A percentile compares a stretch with the other conserved stretches of the same genome.
These are phyloP conservation scores for Lasioglossum marginatum DNA, from an alignment of 2,888 invertebrate genomes.

Conservation along the genomic window DNA sequence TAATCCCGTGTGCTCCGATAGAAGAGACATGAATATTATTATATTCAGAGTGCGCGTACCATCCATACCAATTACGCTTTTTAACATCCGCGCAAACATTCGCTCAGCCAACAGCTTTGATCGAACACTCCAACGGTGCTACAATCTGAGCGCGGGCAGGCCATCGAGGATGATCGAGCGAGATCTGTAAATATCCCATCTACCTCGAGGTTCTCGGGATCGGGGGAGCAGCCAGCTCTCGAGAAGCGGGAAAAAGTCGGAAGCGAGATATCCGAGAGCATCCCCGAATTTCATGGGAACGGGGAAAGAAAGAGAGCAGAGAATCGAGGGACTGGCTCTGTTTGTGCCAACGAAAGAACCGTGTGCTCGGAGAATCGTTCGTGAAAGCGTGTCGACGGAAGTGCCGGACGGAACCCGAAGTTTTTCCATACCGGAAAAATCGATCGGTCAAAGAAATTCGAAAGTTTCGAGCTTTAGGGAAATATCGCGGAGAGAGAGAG, in stretches of 20 bases:
- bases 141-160: neutral
- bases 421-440: constrained; percentile 43
- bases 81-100: neutral
- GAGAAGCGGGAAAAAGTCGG: neutral
- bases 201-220: neutral
- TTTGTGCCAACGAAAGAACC: constrained; percentile 42
- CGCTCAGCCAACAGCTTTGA: neutral
- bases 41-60: neutral
- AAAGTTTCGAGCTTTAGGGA: constrained; percentile 48
- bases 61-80: neutral
- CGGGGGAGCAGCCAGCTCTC: neutral
- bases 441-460: constrained; percentile 58
- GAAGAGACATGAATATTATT: neutral
- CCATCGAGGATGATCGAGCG: neutral
- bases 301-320: neutral
- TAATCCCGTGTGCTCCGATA: neutral
- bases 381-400: constrained; percentile 65
- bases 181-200: neutral
- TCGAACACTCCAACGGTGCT: neutral
- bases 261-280: neutral
- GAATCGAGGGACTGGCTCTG: neutral
- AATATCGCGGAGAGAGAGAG: neutral
- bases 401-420: constrained; percentile 36
- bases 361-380: constrained; percentile 55
- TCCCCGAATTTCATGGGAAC: neutral